Conservation (phyloP, 2,113 vertebrate species). For the Alligator sinensis region DNA sequence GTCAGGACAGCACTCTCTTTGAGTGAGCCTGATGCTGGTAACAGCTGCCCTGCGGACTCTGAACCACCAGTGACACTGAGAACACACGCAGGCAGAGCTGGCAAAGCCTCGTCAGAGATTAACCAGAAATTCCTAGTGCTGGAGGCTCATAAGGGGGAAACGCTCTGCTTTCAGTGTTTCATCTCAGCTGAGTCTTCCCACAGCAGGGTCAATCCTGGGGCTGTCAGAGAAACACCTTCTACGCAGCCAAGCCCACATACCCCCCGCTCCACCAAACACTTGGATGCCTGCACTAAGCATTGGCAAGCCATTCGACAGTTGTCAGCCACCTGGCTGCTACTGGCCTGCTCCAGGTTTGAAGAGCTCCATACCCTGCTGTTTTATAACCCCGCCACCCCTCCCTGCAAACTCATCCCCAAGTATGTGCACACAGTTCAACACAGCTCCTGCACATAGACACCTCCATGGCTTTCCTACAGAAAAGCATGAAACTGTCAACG, state of each 20-base stretch:
- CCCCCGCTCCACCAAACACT: background rate
- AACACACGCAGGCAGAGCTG: background rate
- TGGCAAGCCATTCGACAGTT: background rate
- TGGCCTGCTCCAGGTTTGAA: background rate
- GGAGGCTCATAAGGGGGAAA: background rate
- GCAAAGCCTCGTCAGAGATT: background rate
- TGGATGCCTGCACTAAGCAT: fast-evolving
- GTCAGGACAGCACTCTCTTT: background rate
- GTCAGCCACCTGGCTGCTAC: background rate
- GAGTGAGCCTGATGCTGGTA: background rate
- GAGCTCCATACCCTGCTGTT: background rate
- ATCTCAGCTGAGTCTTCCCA: background rate
- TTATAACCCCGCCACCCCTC: background rate
- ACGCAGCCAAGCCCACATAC: background rate
- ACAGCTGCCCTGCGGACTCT: background rate
- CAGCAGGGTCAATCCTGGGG: background rate
- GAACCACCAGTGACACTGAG: background rate
- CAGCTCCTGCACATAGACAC: fast-evolving
- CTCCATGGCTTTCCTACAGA: background rate
- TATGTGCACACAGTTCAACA: background rate
- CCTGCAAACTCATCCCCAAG: background rate
- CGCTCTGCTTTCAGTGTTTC: background rate
- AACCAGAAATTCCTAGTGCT: background rate
- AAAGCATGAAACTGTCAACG: background rate
- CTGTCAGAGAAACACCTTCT: background rate